These are phyloP conservation scores for Malacoraja senta DNA, from an alignment of 2,797 vertebrate species.

Conservation along the genomic window DNA sequence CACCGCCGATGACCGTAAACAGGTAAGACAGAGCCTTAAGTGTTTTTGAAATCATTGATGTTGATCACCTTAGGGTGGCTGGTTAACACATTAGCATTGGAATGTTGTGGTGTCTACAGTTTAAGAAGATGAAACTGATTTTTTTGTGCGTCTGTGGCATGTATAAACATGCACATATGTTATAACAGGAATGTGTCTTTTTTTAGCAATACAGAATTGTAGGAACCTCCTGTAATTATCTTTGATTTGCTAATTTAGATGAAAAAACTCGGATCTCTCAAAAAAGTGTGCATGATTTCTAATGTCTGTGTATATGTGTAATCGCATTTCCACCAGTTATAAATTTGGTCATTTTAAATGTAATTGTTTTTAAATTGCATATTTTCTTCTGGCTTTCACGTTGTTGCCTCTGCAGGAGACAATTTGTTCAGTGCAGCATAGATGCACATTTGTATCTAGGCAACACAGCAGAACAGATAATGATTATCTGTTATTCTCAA, in stretches of 20 bases:
- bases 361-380: not conserved
- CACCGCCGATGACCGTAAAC: no score
- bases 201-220: not conserved
- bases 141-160: not conserved
- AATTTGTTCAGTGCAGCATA: not conserved
- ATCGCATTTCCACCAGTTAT: not conserved
- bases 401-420: not conserved
- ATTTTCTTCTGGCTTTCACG: not conserved
- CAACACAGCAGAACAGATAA: not conserved
- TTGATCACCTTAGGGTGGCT: not conserved
- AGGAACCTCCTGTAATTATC: not conserved
- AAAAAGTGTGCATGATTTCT: not conserved
- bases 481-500: not conserved
- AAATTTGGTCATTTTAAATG: not conserved
- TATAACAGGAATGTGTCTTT: not conserved
- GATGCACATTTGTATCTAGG: not conserved
- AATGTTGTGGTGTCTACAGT: not conserved
- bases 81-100: not conserved
- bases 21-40: no score
- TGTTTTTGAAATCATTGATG: not conserved
- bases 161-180: not conserved
- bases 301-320: not conserved
- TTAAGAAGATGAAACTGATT: not conserved
- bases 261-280: not conserved
- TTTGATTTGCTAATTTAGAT: not conserved